Evolutionary conservation across 2,797 vertebrate genomes (phyloP).

Genomic region (Chaenodraco wilsoni): DNA sequence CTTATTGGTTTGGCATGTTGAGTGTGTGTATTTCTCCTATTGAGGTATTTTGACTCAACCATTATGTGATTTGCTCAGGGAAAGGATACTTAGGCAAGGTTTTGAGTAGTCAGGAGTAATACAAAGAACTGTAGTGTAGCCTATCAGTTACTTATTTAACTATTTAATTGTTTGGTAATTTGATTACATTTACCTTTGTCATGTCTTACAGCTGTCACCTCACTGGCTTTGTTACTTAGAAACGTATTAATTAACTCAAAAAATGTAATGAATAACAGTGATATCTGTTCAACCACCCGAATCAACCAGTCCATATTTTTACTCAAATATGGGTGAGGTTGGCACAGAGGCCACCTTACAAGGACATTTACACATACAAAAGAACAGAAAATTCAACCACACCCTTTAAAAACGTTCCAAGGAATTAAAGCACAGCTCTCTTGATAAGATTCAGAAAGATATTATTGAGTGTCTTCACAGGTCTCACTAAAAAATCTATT

Average conservation of each 20-base stretch:
- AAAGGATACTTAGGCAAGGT: background rate
- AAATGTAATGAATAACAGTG: too few relatives aligned
- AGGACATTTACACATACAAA: background rate
- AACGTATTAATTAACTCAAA: background rate
- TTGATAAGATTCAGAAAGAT: background rate
- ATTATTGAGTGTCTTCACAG: too few relatives aligned
- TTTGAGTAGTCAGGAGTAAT: background rate
- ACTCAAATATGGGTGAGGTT: background rate
- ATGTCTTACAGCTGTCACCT: background rate
- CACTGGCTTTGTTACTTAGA: background rate
- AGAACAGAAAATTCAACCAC: background rate
- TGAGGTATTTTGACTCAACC: background rate
- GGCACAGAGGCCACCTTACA: background rate
- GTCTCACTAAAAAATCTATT: too few relatives aligned
- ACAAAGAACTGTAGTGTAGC: too few relatives aligned
- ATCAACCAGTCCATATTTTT: background rate
- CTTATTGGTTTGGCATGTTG: background rate
- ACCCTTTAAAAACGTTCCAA: background rate
- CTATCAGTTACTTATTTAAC: background rate
- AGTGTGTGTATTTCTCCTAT: background rate
- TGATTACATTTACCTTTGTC: background rate
- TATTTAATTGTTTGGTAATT: background rate
- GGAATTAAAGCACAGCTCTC: background rate
- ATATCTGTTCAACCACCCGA: background rate
- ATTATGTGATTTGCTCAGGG: background rate